These are phyloP conservation scores for Rafetus swinhoei DNA, from an alignment of 2,113 vertebrate species.

Conservation along the genomic window DNA sequence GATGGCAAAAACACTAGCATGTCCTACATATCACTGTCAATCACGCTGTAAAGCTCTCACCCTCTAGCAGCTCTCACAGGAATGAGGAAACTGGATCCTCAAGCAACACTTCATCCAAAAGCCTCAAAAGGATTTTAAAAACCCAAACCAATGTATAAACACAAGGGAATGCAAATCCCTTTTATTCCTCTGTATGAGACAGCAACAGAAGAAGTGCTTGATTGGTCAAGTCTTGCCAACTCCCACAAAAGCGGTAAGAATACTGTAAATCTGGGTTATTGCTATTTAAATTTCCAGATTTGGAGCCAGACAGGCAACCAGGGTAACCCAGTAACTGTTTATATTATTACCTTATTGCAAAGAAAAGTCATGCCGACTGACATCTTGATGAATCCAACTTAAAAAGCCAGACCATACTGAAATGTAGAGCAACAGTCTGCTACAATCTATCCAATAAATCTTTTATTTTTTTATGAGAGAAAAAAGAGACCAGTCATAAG, in stretches of 20 bases:
- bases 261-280: neutral
- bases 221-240: neutral
- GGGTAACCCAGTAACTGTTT: neutral
- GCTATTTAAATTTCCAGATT: neutral
- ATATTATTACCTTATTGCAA: neutral
- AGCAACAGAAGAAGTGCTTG: neutral
- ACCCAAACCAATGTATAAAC: slow-evolving; percentile 34
- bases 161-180: neutral
- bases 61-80: slow-evolving; percentile 15
- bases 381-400: neutral
- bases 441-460: neutral
- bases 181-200: neutral
- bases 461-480: fast-evolving
- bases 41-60: neutral
- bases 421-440: neutral
- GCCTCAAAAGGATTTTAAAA: slow-evolving; percentile 35
- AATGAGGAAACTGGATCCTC: slow-evolving; percentile 24
- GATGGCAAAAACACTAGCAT: slow-evolving; percentile 13
- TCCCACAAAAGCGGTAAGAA: neutral
- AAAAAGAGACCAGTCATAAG: neutral
- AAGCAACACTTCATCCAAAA: slow-evolving; percentile 31
- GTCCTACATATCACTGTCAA: neutral
- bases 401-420: neutral
- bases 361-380: neutral
- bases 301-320: neutral